Evolutionary conservation across 2,797 vertebrate genomes (phyloP).

Genomic region (Malurus splendens): DNA sequence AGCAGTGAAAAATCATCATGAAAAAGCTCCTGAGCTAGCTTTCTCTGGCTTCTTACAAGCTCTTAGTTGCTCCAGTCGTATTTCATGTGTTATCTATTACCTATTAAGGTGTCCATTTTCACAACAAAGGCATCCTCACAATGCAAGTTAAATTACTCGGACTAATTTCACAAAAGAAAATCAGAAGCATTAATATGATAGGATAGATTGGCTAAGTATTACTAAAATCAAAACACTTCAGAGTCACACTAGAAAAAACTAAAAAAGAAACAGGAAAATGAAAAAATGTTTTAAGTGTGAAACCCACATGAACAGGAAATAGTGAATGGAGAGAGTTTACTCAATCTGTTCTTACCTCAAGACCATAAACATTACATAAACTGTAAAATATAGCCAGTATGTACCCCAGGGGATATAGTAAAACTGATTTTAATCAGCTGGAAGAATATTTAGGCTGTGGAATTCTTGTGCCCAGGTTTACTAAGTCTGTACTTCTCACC

Average conservation of each 20-base stretch:
- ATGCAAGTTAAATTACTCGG: not conserved
- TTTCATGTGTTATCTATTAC: not conserved
- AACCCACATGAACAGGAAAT: not conserved
- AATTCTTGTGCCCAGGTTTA: not conserved
- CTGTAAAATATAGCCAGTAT: not conserved
- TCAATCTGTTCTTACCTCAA: not conserved
- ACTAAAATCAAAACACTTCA: not conserved
- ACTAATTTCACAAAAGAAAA: not conserved
- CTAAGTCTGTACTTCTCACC: not conserved
- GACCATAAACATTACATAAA: not conserved
- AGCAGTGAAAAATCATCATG: not conserved
- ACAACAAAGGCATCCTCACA: not conserved
- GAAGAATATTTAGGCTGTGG: not conserved
- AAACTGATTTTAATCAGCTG: not conserved
- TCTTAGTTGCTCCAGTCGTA: not conserved
- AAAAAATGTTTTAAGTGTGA: not conserved
- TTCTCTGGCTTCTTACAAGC: not conserved
- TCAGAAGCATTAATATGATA: not conserved
- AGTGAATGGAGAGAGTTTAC: not conserved
- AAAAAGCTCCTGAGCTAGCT: not conserved
- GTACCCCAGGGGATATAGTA: not conserved
- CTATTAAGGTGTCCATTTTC: not conserved
- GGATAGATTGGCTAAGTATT: not conserved
- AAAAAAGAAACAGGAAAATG: not conserved
- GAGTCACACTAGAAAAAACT: not conserved